Evolutionary conservation across 2,113 vertebrate genomes (phyloP), one percentile per base, ranked within the genome.

Genomic region (Fulica atra): DNA sequence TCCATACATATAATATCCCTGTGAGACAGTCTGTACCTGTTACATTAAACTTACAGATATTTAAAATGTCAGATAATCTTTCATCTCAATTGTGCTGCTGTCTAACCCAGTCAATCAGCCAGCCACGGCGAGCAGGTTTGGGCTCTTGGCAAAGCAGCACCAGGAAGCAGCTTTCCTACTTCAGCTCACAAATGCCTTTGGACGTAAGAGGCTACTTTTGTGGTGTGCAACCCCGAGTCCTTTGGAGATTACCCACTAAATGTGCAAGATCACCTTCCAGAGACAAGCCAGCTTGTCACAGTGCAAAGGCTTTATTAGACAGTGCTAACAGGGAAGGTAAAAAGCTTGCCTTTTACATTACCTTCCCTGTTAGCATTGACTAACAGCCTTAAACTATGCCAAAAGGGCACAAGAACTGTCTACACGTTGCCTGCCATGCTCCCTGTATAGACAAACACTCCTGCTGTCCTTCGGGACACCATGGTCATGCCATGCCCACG

Each of bases 21-120:
- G 61, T 0, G 33, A 89, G 85, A 87, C 85, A 78, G 65, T 48
- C 74, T 90, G 84, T 66, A 92, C 91, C 85, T 93, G 88, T 91
- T 91, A 73, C 20, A 74, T 93, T 94, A 94, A 95, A 95, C 85
- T 95, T 84, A 92, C 81, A 74, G 90, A 70, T 93, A 92, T 86
- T 93, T 84, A 84, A 93, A 93, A 53, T 66, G 88, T 87, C 94
- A 81, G 78, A 44, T 59, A 56, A 87, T 92, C 51, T 81, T 81
- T 85, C 82, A 89, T 84, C 44, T 35, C 64, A 89, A 83, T 50
- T 73, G 85, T 25, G 5, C 18, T 42, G 56, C 88, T 81, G 69
- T 61, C 73, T 93, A 80, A 91, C 18, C 15, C 38, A 86, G 83
- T 88, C 87, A 68, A 66, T 78, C 92, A 93, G 69, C 19, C 54